These are phyloP conservation scores for Poeciliopsis presidionis DNA, from an alignment of 2,797 vertebrate species.

Conservation along the genomic window DNA sequence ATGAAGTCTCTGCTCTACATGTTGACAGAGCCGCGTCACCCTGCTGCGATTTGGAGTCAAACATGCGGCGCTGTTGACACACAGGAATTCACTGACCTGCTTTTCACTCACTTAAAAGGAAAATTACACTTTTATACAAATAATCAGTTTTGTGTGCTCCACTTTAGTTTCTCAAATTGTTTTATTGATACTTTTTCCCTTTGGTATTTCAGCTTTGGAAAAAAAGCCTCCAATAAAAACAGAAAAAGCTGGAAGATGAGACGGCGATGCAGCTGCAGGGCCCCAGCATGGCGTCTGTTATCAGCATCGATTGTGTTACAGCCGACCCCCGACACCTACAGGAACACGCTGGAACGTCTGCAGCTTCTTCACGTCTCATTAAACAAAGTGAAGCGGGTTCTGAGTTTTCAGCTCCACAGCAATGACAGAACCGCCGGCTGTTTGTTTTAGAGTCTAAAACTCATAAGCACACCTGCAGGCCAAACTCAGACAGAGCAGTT, in stretches of 20 bases:
- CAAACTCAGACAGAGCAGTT: slow-evolving; percentile 4
- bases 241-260: slow-evolving; percentile 2
- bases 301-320: slow-evolving; percentile 24
- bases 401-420: slow-evolving; percentile 39
- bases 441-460: slow-evolving; percentile 58
- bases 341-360: slow-evolving; percentile 3
- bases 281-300: slow-evolving; percentile 57
- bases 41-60: slow-evolving; percentile 6
- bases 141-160: not conserved
- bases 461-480: slow-evolving; percentile 62
- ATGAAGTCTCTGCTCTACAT: slow-evolving; percentile 34
- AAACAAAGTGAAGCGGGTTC: slow-evolving; percentile 51
- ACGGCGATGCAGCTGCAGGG: slow-evolving; percentile 47
- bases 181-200: not conserved
- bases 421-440: slow-evolving; percentile 59
- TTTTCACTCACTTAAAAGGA: not conserved
- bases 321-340: slow-evolving; percentile 9
- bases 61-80: slow-evolving; percentile 23
- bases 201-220: not conserved
- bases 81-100: slow-evolving; percentile 9
- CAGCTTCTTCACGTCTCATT: slow-evolving; percentile 63
- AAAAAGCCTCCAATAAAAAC: not conserved
- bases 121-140: not conserved
- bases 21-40: slow-evolving; percentile 47
- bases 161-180: not conserved